Percentiles rank a stretch among this genome's conserved stretches.
Conservation (phyloP, 2,113 vertebrate species). For the Malurus cyaneus region DNA sequence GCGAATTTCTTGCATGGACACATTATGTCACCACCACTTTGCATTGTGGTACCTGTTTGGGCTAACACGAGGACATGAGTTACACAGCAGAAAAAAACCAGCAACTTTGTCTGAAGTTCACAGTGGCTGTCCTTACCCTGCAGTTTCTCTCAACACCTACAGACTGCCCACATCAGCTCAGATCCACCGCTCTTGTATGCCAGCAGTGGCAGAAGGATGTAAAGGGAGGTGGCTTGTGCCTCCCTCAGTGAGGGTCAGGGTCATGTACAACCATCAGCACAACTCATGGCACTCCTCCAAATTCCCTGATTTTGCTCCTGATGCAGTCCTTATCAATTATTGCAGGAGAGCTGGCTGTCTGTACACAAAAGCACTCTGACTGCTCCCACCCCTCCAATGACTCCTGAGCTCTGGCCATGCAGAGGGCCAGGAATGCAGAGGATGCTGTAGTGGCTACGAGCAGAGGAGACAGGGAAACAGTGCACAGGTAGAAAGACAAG, state of each 20-base stretch:
- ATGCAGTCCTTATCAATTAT: background rate
- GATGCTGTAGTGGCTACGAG: background rate
- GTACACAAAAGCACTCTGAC: background rate
- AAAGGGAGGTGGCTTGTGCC: background rate
- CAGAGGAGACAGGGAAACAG: background rate
- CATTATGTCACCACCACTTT: background rate
- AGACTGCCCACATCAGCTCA: background rate
- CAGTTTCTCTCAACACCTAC: background rate
- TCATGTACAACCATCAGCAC: background rate
- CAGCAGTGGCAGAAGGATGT: background rate
- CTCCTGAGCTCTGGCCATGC: background rate
- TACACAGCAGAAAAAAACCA: background rate
- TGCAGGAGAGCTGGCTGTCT: background rate
- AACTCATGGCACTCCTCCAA: background rate
- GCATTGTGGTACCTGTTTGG: background rate
- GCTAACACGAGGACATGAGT: background rate
- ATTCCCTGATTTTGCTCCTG: background rate
- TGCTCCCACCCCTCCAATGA: background rate
- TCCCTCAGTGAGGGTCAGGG: background rate
- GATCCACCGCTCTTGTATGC: background rate
- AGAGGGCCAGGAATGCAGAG: background rate
- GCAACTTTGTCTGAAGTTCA: background rate
- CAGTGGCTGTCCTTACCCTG: accelerated
- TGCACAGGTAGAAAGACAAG: background rate
- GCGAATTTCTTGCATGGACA: accelerated